A percentile compares a stretch with the other conserved stretches of the same genome.
Conservation (phyloP, 2,797 vertebrate genomes). For the Eulemur albifrons region DNA sequence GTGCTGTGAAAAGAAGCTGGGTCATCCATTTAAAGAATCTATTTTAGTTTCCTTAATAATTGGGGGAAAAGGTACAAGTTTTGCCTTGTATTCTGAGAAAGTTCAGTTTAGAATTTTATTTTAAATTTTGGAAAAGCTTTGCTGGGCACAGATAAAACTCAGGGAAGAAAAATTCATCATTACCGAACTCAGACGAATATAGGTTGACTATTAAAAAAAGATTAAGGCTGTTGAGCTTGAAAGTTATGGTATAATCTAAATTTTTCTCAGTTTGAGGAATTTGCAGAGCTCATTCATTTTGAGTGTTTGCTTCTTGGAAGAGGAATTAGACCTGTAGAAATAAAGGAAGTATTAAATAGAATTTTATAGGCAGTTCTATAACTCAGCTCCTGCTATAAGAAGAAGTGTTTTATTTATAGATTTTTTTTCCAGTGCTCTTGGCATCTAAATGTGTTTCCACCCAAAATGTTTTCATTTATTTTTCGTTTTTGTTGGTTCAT, state of each 20-base stretch:
- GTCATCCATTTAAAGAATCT: slow-evolving; percentile 45
- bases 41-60: slow-evolving; percentile 51
- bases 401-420: slow-evolving; percentile 10
- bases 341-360: neutral
- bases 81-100: slow-evolving; percentile 24
- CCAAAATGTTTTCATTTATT: slow-evolving; percentile 7
- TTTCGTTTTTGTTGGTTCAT: slow-evolving; percentile 16
- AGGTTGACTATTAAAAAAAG: slow-evolving; percentile 30
- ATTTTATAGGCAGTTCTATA: neutral
- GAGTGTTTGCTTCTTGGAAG: neutral
- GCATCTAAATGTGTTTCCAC: neutral
- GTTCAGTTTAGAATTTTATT: slow-evolving; percentile 45
- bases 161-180: slow-evolving; percentile 18
- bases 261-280: slow-evolving; percentile 45
- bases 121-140: slow-evolving; percentile 49
- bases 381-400: neutral
- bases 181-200: neutral
- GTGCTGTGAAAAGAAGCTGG: neutral
- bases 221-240: slow-evolving; percentile 46
- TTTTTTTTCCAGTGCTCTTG: neutral
- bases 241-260: slow-evolving; percentile 54
- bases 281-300: slow-evolving; percentile 43
- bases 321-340: slow-evolving; percentile 34
- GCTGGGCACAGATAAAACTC: slow-evolving; percentile 31
- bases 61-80: neutral